These are phyloP conservation scores for Hylyphantes graminicola DNA, from an alignment of 1,140 invertebrate species.

Conservation along the genomic window DNA sequence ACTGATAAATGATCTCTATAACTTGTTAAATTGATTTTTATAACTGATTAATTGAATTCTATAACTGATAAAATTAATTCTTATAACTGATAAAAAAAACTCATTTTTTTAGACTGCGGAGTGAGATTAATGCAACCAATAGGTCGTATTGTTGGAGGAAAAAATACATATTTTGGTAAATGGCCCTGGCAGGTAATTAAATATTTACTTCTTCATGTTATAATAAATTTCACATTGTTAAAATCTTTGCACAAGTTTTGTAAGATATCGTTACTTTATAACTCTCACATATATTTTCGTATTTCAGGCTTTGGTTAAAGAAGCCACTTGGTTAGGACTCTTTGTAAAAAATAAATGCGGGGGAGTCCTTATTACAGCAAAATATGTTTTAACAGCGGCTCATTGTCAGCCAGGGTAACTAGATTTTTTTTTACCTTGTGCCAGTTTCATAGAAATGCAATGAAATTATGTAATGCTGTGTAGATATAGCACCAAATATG, in stretches of 20 bases:
- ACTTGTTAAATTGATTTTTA: no score
- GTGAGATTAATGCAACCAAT: conserved; percentile 78
- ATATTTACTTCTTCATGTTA: not conserved
- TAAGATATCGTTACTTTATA: not conserved
- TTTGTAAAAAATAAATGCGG: conserved; percentile 98
- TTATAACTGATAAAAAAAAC: no score
- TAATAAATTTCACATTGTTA: not conserved
- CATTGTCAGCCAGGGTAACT: conserved; percentile 93
- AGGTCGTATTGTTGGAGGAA: conserved; percentile 90
- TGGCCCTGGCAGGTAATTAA: conserved; percentile 88
- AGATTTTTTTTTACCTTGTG: no score
- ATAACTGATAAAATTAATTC: not conserved
- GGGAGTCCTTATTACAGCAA: conserved; percentile 79
- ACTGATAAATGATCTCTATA: no score
- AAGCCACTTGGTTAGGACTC: conserved; percentile 91
- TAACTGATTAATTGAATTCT: not conserved
- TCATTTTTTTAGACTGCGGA: conserved; percentile 80
- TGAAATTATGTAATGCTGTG: no score
- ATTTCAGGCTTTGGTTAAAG: conserved; percentile 78
- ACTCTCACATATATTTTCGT: not conserved
- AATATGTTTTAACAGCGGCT: conserved; percentile 84
- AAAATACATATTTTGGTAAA: conserved; percentile 84
- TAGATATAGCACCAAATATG: no score
- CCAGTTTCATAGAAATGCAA: no score
- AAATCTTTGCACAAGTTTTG: no score